Percentiles rank a stretch among this genome's conserved stretches.
Conservation (phyloP, 2,113 vertebrate genomes). For the Syngnathus typhle region DNA sequence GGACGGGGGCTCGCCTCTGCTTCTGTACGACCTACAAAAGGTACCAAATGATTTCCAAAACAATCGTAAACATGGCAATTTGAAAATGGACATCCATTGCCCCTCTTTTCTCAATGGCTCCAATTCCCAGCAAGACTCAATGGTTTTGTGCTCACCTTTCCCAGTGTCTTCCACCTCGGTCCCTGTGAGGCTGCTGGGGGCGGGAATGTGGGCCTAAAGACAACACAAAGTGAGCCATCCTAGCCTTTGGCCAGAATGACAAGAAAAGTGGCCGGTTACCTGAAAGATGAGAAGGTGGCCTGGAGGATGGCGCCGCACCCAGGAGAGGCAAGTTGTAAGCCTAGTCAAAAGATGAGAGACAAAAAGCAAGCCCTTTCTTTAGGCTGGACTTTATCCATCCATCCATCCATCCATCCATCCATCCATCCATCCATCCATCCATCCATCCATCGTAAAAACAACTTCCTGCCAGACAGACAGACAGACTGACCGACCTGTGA, state of each 20-base stretch:
- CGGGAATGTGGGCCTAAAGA: slow-evolving; percentile 46
- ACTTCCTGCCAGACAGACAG: no score
- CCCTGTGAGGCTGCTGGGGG: slow-evolving; percentile 49
- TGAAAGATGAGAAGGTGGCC: slow-evolving; percentile 44
- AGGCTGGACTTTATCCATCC: background rate
- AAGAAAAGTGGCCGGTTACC: slow-evolving; percentile 28
- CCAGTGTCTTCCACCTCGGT: slow-evolving; percentile 51
- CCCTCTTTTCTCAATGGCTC: no score
- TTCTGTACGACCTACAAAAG: slow-evolving; percentile 43
- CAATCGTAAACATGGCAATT: no score
- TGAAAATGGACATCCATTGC: no score
- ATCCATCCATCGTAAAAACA: no score
- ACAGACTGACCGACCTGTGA: slow-evolving; percentile 27
- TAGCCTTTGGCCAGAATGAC: background rate
- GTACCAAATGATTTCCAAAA: background rate
- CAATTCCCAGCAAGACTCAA: no score
- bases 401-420: no score
- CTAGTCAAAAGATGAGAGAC: slow-evolving; percentile 51
- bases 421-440: no score
- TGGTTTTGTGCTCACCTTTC: slow-evolving; percentile 41
- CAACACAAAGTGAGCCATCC: background rate
- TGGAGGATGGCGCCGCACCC: slow-evolving; percentile 72
- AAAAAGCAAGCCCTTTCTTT: background rate
- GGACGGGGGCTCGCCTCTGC: slow-evolving; percentile 43
- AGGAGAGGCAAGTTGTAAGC: slow-evolving; percentile 82